Conservation (phyloP, 1,140 invertebrate genomes). For the Hormaphis cornu region DNA sequence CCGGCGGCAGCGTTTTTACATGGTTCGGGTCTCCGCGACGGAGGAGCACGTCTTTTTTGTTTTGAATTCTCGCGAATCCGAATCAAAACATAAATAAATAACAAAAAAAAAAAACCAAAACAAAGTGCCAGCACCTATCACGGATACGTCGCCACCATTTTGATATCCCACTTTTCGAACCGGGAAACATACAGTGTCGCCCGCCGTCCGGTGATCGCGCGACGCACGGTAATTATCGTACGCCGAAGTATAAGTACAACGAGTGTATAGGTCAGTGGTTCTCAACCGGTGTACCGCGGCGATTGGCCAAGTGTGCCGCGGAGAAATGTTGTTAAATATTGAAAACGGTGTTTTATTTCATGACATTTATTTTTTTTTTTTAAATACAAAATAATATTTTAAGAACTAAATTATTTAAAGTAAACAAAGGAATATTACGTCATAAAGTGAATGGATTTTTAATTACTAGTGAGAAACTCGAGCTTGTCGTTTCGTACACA, state of each 20-base stretch:
- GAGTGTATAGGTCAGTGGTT: no score
- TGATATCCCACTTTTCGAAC: conserved; percentile 31
- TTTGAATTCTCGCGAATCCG: conserved; percentile 9
- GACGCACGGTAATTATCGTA: no score
- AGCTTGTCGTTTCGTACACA: background rate
- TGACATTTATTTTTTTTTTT: background rate
- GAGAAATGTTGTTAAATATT: background rate
- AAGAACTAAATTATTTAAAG: background rate
- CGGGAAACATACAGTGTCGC: conserved; percentile 21
- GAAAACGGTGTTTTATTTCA: background rate
- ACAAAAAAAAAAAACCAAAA: conserved; percentile 20
- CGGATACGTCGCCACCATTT: conserved; percentile 26
- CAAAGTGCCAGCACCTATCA: conserved; percentile 14
- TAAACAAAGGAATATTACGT: background rate
- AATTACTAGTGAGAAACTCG: background rate
- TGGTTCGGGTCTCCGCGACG: background rate
- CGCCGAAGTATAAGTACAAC: no score
- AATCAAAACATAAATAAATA: conserved; percentile 31
- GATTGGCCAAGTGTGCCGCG: no score
- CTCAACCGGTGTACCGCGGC: background rate
- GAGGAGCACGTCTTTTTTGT: no score
- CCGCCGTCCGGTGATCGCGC: no score
- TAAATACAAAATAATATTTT: background rate
- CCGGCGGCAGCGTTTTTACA: background rate
- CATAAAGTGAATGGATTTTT: background rate